A percentile compares a stretch with the other conserved stretches of the same genome.
These are phyloP conservation scores for Drosophila lacteicornis DNA, from an alignment of 1,140 invertebrate genomes.

Conservation along the genomic window DNA sequence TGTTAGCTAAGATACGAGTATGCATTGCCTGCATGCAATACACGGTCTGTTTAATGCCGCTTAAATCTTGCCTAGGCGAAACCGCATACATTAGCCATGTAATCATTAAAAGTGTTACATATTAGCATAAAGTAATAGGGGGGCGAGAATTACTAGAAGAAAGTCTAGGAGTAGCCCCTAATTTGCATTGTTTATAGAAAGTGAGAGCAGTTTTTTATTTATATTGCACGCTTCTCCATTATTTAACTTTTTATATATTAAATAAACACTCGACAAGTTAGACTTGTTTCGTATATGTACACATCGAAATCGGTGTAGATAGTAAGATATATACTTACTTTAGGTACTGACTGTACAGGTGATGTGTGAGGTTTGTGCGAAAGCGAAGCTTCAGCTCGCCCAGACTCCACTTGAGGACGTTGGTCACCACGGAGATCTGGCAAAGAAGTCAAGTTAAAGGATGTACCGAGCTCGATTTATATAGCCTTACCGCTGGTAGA, in stretches of 20 bases:
- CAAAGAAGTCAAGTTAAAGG: not conserved
- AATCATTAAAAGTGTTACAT: conserved; percentile 2
- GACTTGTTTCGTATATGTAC: not conserved
- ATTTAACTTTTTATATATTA: not conserved
- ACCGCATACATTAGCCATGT: too few species aligned
- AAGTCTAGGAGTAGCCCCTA: too few species aligned
- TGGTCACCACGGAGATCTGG: conserved; percentile 95
- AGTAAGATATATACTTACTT: conserved; percentile 88
- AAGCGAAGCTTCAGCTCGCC: conserved; percentile 96
- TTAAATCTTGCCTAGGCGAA: not conserved
- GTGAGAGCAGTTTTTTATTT: too few species aligned
- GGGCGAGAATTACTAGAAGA: too few species aligned
- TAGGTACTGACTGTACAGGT: conserved; percentile 96
- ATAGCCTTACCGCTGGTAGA: conserved; percentile 91
- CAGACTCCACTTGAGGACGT: conserved; percentile 96
- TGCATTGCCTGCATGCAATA: not conserved
- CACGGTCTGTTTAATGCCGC: not conserved
- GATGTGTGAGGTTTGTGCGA: conserved; percentile 93
- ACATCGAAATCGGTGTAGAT: not conserved
- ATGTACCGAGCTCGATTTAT: fast-evolving
- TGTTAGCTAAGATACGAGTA: not conserved
- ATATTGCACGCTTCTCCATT: not conserved
- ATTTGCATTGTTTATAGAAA: too few species aligned
- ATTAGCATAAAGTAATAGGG: not conserved
- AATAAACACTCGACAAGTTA: not conserved